Evolutionary conservation across 2,888 invertebrate genomes (phyloP).

Genomic region (Actias luna): DNA sequence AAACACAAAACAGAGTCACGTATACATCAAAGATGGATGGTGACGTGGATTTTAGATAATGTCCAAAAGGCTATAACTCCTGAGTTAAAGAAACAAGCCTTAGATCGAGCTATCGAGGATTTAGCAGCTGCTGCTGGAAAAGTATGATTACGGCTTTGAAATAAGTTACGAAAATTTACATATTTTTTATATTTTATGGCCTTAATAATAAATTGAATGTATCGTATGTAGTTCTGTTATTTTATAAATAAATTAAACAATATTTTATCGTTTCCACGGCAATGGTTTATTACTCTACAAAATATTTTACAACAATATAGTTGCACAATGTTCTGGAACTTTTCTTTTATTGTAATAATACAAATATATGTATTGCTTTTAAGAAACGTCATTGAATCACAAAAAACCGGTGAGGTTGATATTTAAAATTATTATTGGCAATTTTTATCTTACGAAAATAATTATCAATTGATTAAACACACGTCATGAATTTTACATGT

Average conservation of each 20-base stretch:
- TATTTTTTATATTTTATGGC: not conserved
- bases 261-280: not conserved
- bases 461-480: no score
- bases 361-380: not conserved
- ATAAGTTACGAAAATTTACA: not conserved
- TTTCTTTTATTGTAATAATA: not conserved
- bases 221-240: not conserved
- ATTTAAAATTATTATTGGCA: not conserved
- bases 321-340: conserved; percentile 6
- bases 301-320: not conserved
- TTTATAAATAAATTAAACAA: not conserved
- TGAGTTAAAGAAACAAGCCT: conserved; percentile 92
- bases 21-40: conserved; percentile 95
- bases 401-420: conserved; percentile 3
- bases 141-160: not conserved
- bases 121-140: conserved; percentile 81
- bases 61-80: conserved; percentile 90
- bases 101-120: conserved; percentile 92
- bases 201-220: not conserved
- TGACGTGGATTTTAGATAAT: conserved; percentile 92
- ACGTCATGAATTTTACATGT: no score
- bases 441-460: no score
- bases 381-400: not conserved
- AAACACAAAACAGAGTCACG: conserved; percentile 87
- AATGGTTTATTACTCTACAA: not conserved